Base-by-base conservation (phyloP, 2,888 invertebrate species). In the Autographa gamma region DNA sequence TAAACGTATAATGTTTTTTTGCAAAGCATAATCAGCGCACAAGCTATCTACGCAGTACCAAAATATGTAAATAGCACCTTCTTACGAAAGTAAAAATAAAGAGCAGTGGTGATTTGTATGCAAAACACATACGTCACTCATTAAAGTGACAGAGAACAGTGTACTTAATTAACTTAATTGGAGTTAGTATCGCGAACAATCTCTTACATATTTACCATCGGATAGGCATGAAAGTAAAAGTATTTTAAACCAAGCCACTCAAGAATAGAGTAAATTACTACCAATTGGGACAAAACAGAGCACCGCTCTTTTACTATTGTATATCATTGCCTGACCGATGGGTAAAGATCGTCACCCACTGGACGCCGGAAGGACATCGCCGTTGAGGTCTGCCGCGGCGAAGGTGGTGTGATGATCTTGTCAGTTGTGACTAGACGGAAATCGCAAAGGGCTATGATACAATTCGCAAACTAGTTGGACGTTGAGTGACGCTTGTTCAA, bases 201-300 rank as follows among this genome's bases (percentile, higher is more conserved):
- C 48, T 48, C 48, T n/a, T n/a, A 48, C n/a, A 48, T 48, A 48
- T 48, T 48, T 6, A 48, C n/a, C 6, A n/a, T 48, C 0, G 48
- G n/a, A n/a, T n/a, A n/a, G n/a, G 8, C 48, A 48, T 48, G 48
- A 48, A 48, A 43, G 43, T 43, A 43, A 43, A 43, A 48, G 48
- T 48, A n/a, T 16, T n/a, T 16, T n/a, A 11, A 38, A n/a, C 4
- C 48, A 48, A 48, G 48, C n/a, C n/a, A 48, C n/a, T 5, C 48
- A n/a, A n/a, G n/a, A 48, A 7, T n/a, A 48, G 1, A n/a, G 6
- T 43, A 48, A n/a, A 48, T 48, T 0, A 48, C n/a, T 5, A n/a
- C n/a, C 7, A 48, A 48, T 48, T 48, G 5, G 7, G n/a, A 31
- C 25, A 71, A 19, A 65, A 64, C 61, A 69, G 62, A 62, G 62